Evolutionary conservation across 2,797 vertebrate species (phyloP), one percentile per base, ranked within the genome.

Genomic region (Etheostoma perlongum): DNA sequence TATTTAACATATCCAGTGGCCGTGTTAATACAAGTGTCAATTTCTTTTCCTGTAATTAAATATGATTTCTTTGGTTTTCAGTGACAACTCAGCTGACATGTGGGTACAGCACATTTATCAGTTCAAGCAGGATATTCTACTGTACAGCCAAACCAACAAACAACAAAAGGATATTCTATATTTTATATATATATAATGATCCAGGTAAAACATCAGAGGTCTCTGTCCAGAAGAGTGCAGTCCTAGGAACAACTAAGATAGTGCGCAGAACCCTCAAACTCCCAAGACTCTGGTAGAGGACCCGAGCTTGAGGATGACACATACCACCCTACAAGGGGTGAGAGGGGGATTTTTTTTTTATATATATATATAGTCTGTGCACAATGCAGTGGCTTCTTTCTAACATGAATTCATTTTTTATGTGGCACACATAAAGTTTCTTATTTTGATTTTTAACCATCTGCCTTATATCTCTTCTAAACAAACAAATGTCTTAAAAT

Each of bases 1-100:
- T 82, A 83, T 85, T 85, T 72, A 87, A 69, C 81, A 81, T 59
- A 74, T 81, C 74, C 69, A 69, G 36, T 44, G 69, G 72, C 60
- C 5, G 13, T 73, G 74, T 72, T 69, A 10, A 59, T 67, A 68
- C 66, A 66, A 49, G 66, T 48, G 51, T 30, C 60, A 46, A 30
- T 61, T 72, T 70, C 13, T 53, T 16, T 69, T 62, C 62, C 55
- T 66, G n/a, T 58, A 63, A 78, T 84, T 40, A 86, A 76, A 73
- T 19, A 57, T 49, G 16, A 58, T 69, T 71, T 79, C 58, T 78
- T 66, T 73, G 14, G 78, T 75, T 76, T 58, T 21, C 19, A 42
- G 57, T 51, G 63, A 72, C 62, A 72, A 53, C 44, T 61, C 12
- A 12, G 58, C 53, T 63, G 49, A 72, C 59, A 54, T 67, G 61